phyloP scores from a whole-genome alignment of 1,140 invertebrate genomes.

The Ditylenchus dipsaci region DNA sequence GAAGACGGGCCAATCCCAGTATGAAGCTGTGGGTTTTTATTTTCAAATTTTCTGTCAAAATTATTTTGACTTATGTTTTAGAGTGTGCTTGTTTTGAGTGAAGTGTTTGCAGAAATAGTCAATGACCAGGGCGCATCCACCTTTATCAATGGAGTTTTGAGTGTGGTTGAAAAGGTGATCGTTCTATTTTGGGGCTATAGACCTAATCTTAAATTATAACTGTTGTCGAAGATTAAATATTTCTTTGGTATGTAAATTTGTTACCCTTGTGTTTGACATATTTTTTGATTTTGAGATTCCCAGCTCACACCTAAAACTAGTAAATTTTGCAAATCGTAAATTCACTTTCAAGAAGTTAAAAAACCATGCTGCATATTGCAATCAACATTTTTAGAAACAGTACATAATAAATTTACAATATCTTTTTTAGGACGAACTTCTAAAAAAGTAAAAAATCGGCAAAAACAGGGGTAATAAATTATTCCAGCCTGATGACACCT shows the following conservation, averaged over 20 bases:
- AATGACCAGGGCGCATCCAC: slow-evolving; percentile 25
- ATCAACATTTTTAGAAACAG: too few species aligned
- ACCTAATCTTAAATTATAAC: neutral
- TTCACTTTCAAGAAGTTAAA: too few species aligned
- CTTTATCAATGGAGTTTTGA: slow-evolving; percentile 40
- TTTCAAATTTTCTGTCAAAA: slow-evolving; percentile 1
- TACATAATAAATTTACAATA: too few species aligned
- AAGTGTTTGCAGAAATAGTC: slow-evolving; percentile 45
- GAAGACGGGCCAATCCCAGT: slow-evolving; percentile 1
- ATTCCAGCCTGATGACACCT: too few species aligned
- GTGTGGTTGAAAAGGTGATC: slow-evolving; percentile 40
- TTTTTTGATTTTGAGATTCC: neutral
- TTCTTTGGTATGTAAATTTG: neutral
- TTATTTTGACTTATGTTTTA: slow-evolving; percentile 20
- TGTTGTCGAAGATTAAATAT: neutral
- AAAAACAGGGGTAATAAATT: too few species aligned
- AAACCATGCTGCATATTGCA: too few species aligned
- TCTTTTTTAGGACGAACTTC: too few species aligned
- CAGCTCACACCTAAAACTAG: neutral
- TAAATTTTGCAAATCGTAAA: neutral
- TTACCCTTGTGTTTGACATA: neutral
- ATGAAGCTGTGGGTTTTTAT: slow-evolving; percentile 23
- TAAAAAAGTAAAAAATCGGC: too few species aligned
- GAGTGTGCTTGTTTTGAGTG: slow-evolving; percentile 34
- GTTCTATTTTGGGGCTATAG: too few species aligned